phyloP scores from a whole-genome alignment of 53 echinoderm and acorn worm genomes.

The Mesocentrotus franciscanus region DNA sequence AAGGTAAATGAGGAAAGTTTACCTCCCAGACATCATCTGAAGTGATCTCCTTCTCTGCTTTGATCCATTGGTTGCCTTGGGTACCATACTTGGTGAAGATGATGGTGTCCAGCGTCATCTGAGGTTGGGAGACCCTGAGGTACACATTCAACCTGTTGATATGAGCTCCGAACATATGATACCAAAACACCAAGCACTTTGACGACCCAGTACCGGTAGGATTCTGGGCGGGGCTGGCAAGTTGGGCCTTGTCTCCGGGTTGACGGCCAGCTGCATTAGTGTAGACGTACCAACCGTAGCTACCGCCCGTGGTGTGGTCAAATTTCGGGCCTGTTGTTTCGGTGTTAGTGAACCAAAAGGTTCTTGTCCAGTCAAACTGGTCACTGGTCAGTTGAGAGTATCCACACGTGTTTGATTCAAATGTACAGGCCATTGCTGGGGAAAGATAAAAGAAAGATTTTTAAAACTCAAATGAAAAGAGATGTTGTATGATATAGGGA shows the following conservation, averaged over 20 bases:
- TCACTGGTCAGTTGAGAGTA: conserved; percentile 60
- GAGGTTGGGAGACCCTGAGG: neutral
- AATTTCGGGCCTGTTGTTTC: conserved; percentile 78
- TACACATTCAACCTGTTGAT: conserved; percentile 50
- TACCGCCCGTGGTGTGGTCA: conserved; percentile 84
- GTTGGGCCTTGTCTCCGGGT: conserved; percentile 68
- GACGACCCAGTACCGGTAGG: conserved; percentile 65
- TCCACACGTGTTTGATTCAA: neutral
- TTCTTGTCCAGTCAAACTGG: conserved; percentile 90
- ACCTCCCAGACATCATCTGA: conserved; percentile 1
- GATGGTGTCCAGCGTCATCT: conserved; percentile 47
- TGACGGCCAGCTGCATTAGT: conserved; percentile 60
- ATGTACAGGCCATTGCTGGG: conserved; percentile 49
- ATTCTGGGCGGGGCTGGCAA: conserved; percentile 73
- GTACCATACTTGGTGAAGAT: conserved; percentile 80
- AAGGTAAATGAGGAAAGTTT: neutral
- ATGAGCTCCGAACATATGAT: conserved; percentile 89
- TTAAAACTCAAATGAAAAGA: no score
- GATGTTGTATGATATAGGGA: no score
- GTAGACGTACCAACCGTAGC: conserved; percentile 77
- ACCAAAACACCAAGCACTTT: conserved; percentile 89
- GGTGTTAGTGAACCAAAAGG: conserved; percentile 68
- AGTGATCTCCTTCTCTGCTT: conserved; percentile 52
- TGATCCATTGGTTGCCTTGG: conserved; percentile 73
- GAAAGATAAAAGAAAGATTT: neutral